These are phyloP conservation scores for Phaedon cochleariae DNA, from an alignment of 2,888 invertebrate species.

Conservation along the genomic window DNA sequence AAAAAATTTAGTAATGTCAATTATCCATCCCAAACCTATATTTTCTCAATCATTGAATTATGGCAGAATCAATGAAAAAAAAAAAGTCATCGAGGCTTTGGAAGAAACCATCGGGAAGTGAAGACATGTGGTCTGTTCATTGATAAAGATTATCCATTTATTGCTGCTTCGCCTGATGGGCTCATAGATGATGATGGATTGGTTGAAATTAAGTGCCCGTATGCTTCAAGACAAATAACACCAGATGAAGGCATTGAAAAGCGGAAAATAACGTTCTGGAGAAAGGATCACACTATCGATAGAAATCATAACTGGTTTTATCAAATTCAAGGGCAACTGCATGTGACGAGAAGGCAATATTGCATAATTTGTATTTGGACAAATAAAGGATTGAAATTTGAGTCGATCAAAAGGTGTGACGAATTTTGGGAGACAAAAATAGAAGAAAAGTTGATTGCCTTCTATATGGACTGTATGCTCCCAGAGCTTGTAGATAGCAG, in stretches of 20 bases:
- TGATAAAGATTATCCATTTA: constrained; percentile 41
- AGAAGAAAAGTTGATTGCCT: constrained; percentile 43
- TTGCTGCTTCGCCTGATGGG: constrained; percentile 48
- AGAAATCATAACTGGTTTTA: constrained; percentile 44
- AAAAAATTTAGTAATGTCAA: not conserved
- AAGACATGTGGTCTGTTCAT: constrained; percentile 42
- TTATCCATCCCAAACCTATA: not conserved
- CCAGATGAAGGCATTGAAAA: constrained; percentile 39
- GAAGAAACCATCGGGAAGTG: constrained; percentile 36
- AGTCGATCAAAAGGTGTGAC: constrained; percentile 41
- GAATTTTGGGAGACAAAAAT: constrained; percentile 41
- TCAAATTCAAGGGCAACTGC: constrained; percentile 49
- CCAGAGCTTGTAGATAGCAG: constrained; percentile 19
- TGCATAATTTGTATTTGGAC: constrained; percentile 49
- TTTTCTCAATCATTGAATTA: not conserved
- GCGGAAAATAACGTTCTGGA: constrained; percentile 33
- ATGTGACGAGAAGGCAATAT: constrained; percentile 37
- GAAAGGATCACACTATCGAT: constrained; percentile 35
- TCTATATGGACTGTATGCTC: constrained; percentile 46
- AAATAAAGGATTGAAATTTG: constrained; percentile 39
- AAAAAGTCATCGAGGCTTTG: constrained; percentile 41
- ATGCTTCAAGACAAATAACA: constrained; percentile 36
- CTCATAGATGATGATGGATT: constrained; percentile 39
- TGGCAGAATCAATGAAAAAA: constrained; percentile 34
- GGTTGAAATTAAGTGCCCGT: constrained; percentile 49